Percentiles rank a stretch among this genome's conserved stretches.
These are phyloP conservation scores for Halocynthia roretzi DNA, from an alignment of 23 tunicate species.

Conservation along the genomic window DNA sequence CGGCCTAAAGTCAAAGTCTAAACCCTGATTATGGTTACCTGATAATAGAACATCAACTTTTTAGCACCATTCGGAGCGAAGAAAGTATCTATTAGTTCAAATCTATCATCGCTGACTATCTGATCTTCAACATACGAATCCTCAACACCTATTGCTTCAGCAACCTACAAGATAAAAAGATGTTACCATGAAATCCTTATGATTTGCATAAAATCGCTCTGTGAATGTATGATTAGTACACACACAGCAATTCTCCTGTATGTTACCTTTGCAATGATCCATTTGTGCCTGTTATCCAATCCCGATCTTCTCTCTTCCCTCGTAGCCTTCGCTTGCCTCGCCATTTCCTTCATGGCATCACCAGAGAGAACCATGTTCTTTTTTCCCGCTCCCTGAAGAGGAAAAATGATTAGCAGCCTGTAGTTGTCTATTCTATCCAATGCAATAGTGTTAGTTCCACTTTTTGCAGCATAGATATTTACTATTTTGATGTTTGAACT, in stretches of 20 bases:
- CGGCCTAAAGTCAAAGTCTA: background rate
- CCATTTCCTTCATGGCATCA: slow-evolving; percentile 83
- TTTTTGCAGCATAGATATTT: background rate
- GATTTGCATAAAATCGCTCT: too few relatives aligned
- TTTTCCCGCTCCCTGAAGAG: slow-evolving; percentile 26
- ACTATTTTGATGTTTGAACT: background rate
- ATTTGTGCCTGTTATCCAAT: slow-evolving; percentile 57
- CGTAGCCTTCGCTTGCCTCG: slow-evolving; percentile 73
- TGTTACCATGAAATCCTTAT: too few relatives aligned
- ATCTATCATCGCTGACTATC: slow-evolving; percentile 66
- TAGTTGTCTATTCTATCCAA: background rate
- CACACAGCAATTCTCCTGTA: too few relatives aligned
- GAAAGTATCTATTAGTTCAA: slow-evolving; percentile 57
- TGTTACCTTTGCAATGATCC: slow-evolving; percentile 51
- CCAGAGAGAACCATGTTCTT: slow-evolving; percentile 73
- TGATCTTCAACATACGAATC: slow-evolving; percentile 56
- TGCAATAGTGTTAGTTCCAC: too few relatives aligned
- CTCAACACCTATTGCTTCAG: slow-evolving; percentile 65
- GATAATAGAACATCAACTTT: slow-evolving; percentile 80
- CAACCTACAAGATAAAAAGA: slow-evolving; percentile 21
- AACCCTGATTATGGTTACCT: slow-evolving; percentile 17
- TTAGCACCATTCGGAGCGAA: slow-evolving; percentile 57
- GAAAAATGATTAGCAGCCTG: background rate
- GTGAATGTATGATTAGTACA: too few relatives aligned
- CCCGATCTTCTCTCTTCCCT: slow-evolving; percentile 63